Evolutionary conservation across 1,140 invertebrate genomes (phyloP), one percentile per base, ranked within the genome.

Genomic region (Brachionus manjavacas): DNA sequence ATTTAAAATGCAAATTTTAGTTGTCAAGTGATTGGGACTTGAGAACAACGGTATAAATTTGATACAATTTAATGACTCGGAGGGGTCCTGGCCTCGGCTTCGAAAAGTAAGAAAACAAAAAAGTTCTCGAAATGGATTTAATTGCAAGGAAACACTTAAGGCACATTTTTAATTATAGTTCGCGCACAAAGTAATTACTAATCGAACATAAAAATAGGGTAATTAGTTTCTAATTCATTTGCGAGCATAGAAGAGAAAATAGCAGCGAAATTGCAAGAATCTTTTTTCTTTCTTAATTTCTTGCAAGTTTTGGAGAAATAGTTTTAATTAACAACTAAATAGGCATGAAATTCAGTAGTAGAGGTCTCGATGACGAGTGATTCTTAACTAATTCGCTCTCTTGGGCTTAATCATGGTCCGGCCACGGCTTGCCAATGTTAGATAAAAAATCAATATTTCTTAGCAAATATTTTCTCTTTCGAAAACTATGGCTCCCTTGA

Each of bases 91-190:
- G 52, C 16, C 52, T 60, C 52, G 52, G 25, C 66, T 68, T 68
- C 66, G 39, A 72, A 72, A 72, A 72, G 35, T 72, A 76, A 49
- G 43, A 76, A 76, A 76, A 76, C 39, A 76, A 76, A 76, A 76
- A 76, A 46, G 39, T 76, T 76, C 43, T 76, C 72, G 11, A 76
- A 76, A 76, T 76, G 72, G 72, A 76, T 76, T 76, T 76, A 49
- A 76, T 76, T 76, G 72, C 43, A 76, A 76, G 72, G 72, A 76
- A 76, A 76, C 72, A 76, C 72, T 76, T 76, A 76, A 76, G 72
- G 72, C 72, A 76, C 39, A 76, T 72, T 72, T 68, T 72, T 72
- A 72, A 72, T 72, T 72, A 72, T 72, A 72, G 68, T 72, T 72
- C 68, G 68, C 68, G 31, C 28, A 60, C 28, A 76, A 76, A 76